Conservation (phyloP, 1,140 invertebrate species). For the Protaetia brevitarsis region DNA sequence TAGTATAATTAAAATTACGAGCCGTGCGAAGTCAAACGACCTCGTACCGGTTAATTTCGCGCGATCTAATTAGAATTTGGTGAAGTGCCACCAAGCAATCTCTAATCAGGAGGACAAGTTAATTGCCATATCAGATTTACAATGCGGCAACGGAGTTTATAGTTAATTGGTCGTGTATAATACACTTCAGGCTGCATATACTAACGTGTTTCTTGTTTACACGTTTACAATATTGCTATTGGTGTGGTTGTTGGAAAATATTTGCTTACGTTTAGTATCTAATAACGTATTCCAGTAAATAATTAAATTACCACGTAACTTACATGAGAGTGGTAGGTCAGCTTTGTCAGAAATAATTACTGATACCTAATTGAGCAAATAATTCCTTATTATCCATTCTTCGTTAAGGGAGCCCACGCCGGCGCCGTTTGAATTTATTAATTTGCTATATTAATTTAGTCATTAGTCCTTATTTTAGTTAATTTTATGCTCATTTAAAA, state of each 20-base stretch:
- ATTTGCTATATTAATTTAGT: no score
- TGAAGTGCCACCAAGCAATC: background rate
- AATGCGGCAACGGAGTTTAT: background rate
- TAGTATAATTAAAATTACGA: background rate
- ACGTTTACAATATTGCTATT: background rate
- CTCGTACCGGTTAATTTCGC: background rate
- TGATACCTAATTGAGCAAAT: no score
- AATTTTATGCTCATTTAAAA: no score
- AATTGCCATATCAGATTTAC: slow-evolving; percentile 14
- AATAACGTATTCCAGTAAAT: no score
- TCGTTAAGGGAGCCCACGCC: no score
- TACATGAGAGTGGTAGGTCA: no score
- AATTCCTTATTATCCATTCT: no score
- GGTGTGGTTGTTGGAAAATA: background rate
- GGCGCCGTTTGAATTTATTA: no score
- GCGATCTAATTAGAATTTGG: background rate
- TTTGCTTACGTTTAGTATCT: no score
- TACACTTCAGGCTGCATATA: background rate
- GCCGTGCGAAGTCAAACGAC: background rate
- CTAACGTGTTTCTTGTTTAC: background rate
- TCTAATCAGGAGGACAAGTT: background rate
- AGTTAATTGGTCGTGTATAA: background rate
- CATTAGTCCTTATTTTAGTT: no score
- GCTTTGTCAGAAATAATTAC: no score
- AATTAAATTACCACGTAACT: no score